Conservation (phyloP, 2,797 vertebrate species). For the Labeo calbasu region DNA sequence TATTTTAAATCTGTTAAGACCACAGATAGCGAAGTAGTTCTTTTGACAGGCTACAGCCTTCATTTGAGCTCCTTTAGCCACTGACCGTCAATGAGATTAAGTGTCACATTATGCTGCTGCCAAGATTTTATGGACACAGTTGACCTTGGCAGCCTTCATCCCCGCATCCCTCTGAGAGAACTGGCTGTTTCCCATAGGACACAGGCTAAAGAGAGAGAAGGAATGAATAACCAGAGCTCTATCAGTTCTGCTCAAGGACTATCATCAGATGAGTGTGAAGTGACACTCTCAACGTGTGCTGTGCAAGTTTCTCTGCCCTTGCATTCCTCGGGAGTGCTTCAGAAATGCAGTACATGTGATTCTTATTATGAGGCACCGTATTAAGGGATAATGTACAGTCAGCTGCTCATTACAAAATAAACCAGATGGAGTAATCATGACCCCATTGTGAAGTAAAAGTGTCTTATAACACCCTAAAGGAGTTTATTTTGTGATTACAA, state of each 20-base stretch:
- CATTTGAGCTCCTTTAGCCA: slow-evolving; percentile 19
- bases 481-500: background rate
- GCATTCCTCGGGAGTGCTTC: slow-evolving; percentile 5
- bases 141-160: slow-evolving; percentile 42
- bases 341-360: slow-evolving; percentile 9
- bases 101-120: slow-evolving; percentile 40
- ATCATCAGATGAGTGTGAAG: slow-evolving; percentile 23
- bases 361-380: background rate
- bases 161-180: slow-evolving; percentile 30
- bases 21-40: background rate
- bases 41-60: slow-evolving; percentile 19
- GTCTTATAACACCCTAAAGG: background rate
- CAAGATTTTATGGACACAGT: slow-evolving; percentile 45
- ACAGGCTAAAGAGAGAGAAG: background rate
- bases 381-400: slow-evolving; percentile 1
- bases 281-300: background rate
- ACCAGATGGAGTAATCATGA: background rate
- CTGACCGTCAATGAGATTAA: slow-evolving; percentile 39
- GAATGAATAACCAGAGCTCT: slow-evolving; percentile 22
- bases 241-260: slow-evolving; percentile 26
- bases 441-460: background rate
- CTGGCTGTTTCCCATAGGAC: slow-evolving; percentile 41
- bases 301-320: slow-evolving; percentile 5
- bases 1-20: slow-evolving; percentile 13
- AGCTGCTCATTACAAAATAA: slow-evolving; percentile 14